Base-by-base conservation (phyloP, 2,888 invertebrate genomes). In the Agriotes lineatus region DNA sequence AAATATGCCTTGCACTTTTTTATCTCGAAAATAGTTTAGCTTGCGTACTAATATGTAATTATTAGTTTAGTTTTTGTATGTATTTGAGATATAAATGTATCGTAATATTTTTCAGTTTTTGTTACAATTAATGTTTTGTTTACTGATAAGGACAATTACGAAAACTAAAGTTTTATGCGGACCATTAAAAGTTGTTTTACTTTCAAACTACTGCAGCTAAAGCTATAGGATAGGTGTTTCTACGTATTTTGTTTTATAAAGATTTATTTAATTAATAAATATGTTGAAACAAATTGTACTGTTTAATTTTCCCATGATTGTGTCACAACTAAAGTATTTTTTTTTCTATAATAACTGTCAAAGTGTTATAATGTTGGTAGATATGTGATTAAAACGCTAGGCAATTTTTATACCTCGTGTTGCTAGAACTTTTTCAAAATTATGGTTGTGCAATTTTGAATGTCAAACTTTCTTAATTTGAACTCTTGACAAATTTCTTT, bases 191-290 rank as follows among this genome's bases (percentile, higher is more conserved):
- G 3, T 25, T 3, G 3, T 25, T 75, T 75, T 74, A 75, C 79
- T 79, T 77, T 67, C 69, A 70, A 71, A 62, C 72, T 75, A 75
- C 77, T 77, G 76, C 75, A 79, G 76, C 76, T 79, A 77, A 77
- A 71, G 74, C 72, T 7, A 7, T 25, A 25, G 25, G 4, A 25
- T 25, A 77, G 76, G 80, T 81, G 80, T 82, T 81, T 80, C 77
- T 79, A 78, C 71, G 72, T 78, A 79, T 77, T 79, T 70, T 80
- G 80, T 81, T 80, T 81, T 81, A 80, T 75, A 79, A 76, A 76
- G 77, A 79, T 82, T 81, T 81, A 82, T 82, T 82, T 81, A 79
- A 82, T 79, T 78, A 81, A 80, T 80, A 81, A 80, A 80, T 80
- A 82, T 81, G 81, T 82, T 82, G 79, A 75, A 79, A 80, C 5